phyloP scores from a whole-genome alignment of 2,113 vertebrate species.

The Dunckerocampus dactyliophorus region DNA sequence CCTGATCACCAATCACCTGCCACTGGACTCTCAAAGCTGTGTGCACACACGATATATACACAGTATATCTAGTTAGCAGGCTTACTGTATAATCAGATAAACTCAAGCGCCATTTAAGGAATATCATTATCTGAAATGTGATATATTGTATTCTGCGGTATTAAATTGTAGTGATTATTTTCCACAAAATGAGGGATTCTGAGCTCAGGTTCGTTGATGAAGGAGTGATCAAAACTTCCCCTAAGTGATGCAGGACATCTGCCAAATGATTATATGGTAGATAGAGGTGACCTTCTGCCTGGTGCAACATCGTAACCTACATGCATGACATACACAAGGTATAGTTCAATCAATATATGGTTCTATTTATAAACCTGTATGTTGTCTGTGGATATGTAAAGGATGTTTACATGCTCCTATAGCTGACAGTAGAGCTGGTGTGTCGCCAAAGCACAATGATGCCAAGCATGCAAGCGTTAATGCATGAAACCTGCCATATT shows the following conservation, averaged over 20 bases:
- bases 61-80: conserved; percentile 44
- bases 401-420: conserved; percentile 40
- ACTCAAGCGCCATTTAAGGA: conserved; percentile 18
- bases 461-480: conserved; percentile 25
- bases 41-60: conserved; percentile 36
- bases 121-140: conserved; percentile 22
- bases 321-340: conserved; percentile 17
- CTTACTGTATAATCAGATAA: conserved; percentile 32
- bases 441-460: conserved; percentile 46
- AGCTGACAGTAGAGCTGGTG: conserved; percentile 25
- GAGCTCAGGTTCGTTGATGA: background rate
- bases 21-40: conserved; percentile 31
- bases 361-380: conserved; percentile 25
- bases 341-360: conserved; percentile 14
- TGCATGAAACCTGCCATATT: conserved; percentile 12
- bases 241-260: background rate
- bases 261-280: background rate
- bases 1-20: conserved; percentile 32
- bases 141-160: conserved; percentile 7
- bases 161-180: background rate
- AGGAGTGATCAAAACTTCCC: background rate
- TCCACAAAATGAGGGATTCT: background rate
- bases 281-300: background rate
- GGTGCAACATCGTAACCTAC: background rate
- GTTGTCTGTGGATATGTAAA: conserved; percentile 37